Evolutionary conservation across 2,113 vertebrate species (phyloP).

Genomic region (Gadus chalcogrammus): DNA sequence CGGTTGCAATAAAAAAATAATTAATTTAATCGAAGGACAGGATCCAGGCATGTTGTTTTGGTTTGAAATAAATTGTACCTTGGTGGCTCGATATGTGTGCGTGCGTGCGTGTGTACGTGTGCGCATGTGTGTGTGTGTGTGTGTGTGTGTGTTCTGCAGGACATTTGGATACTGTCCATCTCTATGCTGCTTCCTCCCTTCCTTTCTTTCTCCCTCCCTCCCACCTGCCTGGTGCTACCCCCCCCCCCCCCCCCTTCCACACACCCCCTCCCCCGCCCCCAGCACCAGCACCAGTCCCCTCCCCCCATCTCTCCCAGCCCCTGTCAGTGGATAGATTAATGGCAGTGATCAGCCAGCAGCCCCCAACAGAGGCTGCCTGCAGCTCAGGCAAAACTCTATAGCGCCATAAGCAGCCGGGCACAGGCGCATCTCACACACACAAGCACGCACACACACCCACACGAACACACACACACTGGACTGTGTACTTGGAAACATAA

Average conservation of each 20-base stretch:
- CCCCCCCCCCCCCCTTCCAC: not conserved
- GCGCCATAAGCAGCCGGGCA: slow-evolving; percentile 41
- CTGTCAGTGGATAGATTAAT: slow-evolving; percentile 78
- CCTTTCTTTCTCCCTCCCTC: slow-evolving; percentile 19
- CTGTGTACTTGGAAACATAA: slow-evolving; percentile 27
- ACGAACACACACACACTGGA: slow-evolving; percentile 15
- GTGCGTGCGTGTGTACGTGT: no score
- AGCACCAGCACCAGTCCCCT: slow-evolving; percentile 6
- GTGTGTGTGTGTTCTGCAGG: not conserved
- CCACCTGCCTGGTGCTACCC: slow-evolving; percentile 19
- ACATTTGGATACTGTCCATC: slow-evolving; percentile 31
- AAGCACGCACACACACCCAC: slow-evolving; percentile 18
- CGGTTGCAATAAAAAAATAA: no score
- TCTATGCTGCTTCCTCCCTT: slow-evolving; percentile 7
- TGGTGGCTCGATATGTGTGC: no score
- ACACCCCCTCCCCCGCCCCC: slow-evolving; percentile 1
- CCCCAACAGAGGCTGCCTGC: slow-evolving; percentile 66
- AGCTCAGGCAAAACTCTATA: slow-evolving; percentile 57
- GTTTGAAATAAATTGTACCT: no score
- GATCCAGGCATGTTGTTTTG: slow-evolving; percentile 15
- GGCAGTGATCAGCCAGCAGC: slow-evolving; percentile 74
- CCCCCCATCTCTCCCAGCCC: slow-evolving; percentile 44
- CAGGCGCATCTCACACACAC: not conserved
- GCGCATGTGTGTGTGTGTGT: no score
- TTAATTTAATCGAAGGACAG: not conserved